A percentile compares a stretch with the other conserved stretches of the same genome.
Conservation (phyloP, 2,888 invertebrate species). For the Frankliniella intonsa region DNA sequence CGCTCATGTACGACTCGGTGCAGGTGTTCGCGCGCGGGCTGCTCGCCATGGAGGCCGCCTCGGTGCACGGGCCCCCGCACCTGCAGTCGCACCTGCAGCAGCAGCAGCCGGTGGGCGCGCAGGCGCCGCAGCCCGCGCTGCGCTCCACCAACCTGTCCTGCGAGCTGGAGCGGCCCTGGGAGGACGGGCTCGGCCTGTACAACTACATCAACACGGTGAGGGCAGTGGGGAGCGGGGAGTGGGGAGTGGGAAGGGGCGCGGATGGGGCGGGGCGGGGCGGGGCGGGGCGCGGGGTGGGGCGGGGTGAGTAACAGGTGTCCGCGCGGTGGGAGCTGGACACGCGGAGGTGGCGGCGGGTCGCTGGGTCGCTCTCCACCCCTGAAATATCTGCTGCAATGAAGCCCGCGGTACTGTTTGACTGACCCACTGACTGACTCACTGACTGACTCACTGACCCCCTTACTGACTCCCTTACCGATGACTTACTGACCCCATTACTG, state of each 20-base stretch:
- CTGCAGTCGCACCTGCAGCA: background rate
- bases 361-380: too few relatives aligned
- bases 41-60: constrained; percentile 64
- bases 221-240: background rate
- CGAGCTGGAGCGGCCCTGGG: constrained; percentile 72
- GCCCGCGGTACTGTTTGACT: too few relatives aligned
- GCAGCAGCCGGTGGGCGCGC: background rate
- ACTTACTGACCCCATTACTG: too few relatives aligned
- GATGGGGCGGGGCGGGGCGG: constrained; percentile 4
- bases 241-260: too few relatives aligned
- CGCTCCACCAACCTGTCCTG: constrained; percentile 74
- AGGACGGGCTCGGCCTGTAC: constrained; percentile 68
- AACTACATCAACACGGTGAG: constrained; percentile 67
- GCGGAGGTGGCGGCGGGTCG: too few relatives aligned
- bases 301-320: too few relatives aligned
- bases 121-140: constrained; percentile 42
- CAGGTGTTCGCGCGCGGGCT: constrained; percentile 75
- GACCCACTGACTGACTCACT: too few relatives aligned
- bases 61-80: constrained; percentile 46
- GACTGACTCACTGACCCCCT: too few relatives aligned
- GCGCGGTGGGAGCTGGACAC: too few relatives aligned
- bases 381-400: too few relatives aligned
- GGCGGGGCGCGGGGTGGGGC: too few relatives aligned
- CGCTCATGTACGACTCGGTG: constrained; percentile 79
- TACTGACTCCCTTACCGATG: too few relatives aligned